Base-by-base conservation (phyloP, 2,888 invertebrate species). In the Gisinianus flammeolus region DNA sequence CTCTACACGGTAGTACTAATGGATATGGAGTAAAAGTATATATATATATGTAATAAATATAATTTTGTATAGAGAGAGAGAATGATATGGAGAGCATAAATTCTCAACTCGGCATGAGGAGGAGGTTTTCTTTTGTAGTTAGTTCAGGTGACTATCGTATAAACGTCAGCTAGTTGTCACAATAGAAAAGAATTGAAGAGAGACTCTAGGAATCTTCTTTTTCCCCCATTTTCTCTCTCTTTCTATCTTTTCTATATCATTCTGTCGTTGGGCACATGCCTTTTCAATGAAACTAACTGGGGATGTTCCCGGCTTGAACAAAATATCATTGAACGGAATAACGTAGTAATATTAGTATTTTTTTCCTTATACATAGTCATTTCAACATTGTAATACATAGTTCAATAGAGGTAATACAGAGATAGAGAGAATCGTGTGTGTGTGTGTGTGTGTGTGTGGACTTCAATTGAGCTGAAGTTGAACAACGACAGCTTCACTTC, bases 111-210 rank as follows among this genome's bases (percentile, higher is more conserved):
- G 64, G 66, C 64, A 62, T 33, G 73, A 74, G 73, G 19, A 44
- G 64, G 73, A 74, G 73, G 73, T 74, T 30, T 66, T 35, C 64
- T 62, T 64, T 74, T 74, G 73, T 74, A 33, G 31, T 64, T 24
- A 64, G 44, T 74, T 74, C 58, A 74, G 78, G 79, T 81, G 81
- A 76, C 54, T 72, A 81, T 81, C 78, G 75, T 81, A 81, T 79
- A 81, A 78, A 70, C 81, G 82, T 83, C 83, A 83, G 58, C 82
- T 77, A 79, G 79, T 81, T 83, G 82, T 82, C 83, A 83, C 80
- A 83, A 83, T 82, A 83, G 79, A 77, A 64, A 73, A 71, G 75
- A 76, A 70, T 22, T 68, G 56, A 68, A 76, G 67, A 71, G 77
- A 67, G 79, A 54, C 69, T 78, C 56, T 12, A 26, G 16, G 26